A percentile compares a stretch with the other conserved stretches of the same genome.
phyloP scores from a whole-genome alignment of 1,140 invertebrate species.

The Drosophila lacertosa region DNA sequence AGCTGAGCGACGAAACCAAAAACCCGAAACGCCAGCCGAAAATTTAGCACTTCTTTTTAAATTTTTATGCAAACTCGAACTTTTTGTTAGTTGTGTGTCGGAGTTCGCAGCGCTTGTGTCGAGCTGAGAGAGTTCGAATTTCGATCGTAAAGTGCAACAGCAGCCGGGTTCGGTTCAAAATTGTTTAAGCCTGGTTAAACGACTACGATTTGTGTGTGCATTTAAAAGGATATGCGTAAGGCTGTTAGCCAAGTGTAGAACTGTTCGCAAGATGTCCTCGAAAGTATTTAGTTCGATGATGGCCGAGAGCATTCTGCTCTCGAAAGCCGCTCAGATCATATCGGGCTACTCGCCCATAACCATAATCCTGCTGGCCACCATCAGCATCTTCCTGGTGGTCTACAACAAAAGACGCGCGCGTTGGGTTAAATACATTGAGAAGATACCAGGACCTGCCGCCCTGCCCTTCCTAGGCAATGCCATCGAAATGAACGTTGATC shows the following conservation, averaged over 20 bases:
- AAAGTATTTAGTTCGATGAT: constrained; percentile 73
- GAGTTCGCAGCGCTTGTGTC: constrained; percentile 70
- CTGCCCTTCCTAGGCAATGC: constrained; percentile 86
- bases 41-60: constrained; percentile 84
- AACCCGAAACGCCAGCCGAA: constrained; percentile 64
- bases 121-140: constrained; percentile 24
- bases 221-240: constrained; percentile 12
- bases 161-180: constrained; percentile 29
- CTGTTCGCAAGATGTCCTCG: constrained; percentile 61
- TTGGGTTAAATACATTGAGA: constrained; percentile 84
- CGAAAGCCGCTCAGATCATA: constrained; percentile 67
- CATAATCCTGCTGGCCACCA: constrained; percentile 62
- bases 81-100: constrained; percentile 81
- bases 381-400: constrained; percentile 67
- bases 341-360: constrained; percentile 76
- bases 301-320: constrained; percentile 76
- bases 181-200: not conserved
- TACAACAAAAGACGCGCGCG: constrained; percentile 84
- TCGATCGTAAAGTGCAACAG: constrained; percentile 1
- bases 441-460: constrained; percentile 86
- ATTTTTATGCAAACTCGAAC: constrained; percentile 83
- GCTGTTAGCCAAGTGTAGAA: constrained; percentile 15
- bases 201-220: constrained; percentile 21
- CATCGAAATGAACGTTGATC: constrained; percentile 85
- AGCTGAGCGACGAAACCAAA: constrained; percentile 58